A percentile compares a stretch with the other conserved stretches of the same genome.
Conservation (phyloP, 2,113 vertebrate species). For the Cyprinodon tularosa region DNA sequence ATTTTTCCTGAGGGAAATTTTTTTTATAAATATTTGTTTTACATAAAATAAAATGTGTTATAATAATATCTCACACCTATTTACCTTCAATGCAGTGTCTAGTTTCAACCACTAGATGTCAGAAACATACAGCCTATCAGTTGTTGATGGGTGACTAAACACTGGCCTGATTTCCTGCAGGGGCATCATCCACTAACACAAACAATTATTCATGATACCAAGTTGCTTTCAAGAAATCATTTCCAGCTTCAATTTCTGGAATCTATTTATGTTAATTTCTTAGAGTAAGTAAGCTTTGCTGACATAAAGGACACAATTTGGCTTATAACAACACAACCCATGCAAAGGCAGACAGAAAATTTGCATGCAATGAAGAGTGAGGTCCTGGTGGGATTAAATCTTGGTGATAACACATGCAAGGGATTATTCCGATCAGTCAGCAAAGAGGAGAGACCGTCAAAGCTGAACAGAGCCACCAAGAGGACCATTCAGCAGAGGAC, state of each 20-base stretch:
- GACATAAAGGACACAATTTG: conserved; percentile 54
- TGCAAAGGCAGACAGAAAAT: conserved; percentile 37
- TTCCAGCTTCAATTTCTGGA: conserved; percentile 46
- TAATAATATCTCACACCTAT: neutral
- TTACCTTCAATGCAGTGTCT: conserved; percentile 7
- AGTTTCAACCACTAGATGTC: conserved; percentile 58
- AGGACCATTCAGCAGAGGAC: neutral
- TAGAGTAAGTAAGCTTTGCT: conserved; percentile 27
- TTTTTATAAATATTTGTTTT: too few relatives aligned
- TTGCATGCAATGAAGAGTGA: conserved; percentile 32
- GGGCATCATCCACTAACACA: conserved; percentile 37
- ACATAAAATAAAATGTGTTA: too few relatives aligned
- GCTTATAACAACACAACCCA: conserved; percentile 48
- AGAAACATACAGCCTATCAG: conserved; percentile 23
- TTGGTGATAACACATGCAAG: conserved; percentile 30
- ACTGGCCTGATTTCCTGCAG: conserved; percentile 43
- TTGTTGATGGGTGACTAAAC: neutral
- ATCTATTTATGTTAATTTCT: conserved; percentile 61
- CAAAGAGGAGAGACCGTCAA: conserved; percentile 4
- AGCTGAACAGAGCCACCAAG: neutral
- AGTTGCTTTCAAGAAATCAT: conserved; percentile 56
- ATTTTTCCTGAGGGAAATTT: too few relatives aligned
- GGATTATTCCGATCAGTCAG: conserved; percentile 42
- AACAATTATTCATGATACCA: conserved; percentile 59
- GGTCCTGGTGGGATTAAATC: conserved; percentile 27